Evolutionary conservation across 2,797 vertebrate genomes (phyloP), one percentile per base, ranked within the genome.

Genomic region (Odontamblyopus lacepedii): DNA sequence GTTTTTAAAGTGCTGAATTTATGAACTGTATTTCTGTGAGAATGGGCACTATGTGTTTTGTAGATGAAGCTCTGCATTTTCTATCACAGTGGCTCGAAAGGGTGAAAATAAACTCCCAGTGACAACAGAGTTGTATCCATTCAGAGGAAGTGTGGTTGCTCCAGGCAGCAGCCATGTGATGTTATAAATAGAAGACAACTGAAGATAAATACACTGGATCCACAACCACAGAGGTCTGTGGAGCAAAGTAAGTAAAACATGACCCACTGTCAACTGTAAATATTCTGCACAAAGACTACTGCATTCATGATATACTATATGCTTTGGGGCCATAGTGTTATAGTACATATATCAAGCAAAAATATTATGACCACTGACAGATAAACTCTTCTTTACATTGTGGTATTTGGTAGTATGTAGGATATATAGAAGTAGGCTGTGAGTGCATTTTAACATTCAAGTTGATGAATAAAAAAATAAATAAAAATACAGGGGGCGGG

Each of bases 121-220:
- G 69, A 79, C 76, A 79, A 82, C 84, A 83, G 85, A 87, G 74
- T 71, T 80, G 60, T 44, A 73, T 19, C 71, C 72, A 73, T 78
- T 73, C 61, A 79, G 73, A 84, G 77, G 76, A 61, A 60, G 41
- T 68, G 72, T 26, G 4, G 73, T 75, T 69, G 75, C 76, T 79
- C 27, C 64, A 70, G 78, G 77, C 71, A 65, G 70, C 57, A 68
- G 27, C 70, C 71, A 63, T 80, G 65, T 75, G 77, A 83, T 81
- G 78, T 71, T 76, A 69, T 64, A 79, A 73, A 82, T 84, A 82
- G 77, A 83, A 78, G 67, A 72, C 56, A 64, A 18, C 56, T 18
- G 0, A 70, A 79, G 59, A 65, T 83, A 69, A 80, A 85, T 79
- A 79, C 82, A 85, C 70, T 77, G 75, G 57, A 70, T 69, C 73